phyloP scores from a whole-genome alignment of 2,797 vertebrate species.

The Dendrocincla fuliginosa region DNA sequence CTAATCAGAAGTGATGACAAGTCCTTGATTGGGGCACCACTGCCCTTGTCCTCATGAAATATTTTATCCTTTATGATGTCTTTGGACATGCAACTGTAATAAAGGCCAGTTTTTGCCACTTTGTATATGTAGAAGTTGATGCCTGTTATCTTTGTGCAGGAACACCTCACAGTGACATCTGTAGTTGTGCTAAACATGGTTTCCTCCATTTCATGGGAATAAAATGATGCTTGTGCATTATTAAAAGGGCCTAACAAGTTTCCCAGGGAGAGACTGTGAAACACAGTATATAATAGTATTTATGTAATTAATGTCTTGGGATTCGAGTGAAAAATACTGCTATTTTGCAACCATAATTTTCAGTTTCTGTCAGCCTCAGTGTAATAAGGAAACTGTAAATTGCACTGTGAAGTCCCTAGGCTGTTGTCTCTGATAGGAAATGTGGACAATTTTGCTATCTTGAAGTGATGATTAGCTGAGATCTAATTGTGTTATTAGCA shows the following conservation, averaged over 20 bases:
- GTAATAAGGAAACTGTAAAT: neutral
- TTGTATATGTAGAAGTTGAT: neutral
- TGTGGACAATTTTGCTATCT: neutral
- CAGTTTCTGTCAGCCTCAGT: neutral
- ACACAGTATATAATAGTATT: neutral
- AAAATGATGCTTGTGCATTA: neutral
- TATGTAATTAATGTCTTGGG: neutral
- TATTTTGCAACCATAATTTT: neutral
- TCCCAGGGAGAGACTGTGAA: neutral
- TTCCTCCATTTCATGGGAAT: constrained; percentile 1
- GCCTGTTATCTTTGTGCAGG: neutral
- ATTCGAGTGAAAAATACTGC: constrained; percentile 19
- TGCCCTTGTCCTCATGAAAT: constrained; percentile 28
- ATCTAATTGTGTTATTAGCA: neutral
- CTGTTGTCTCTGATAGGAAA: neutral
- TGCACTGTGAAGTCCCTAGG: neutral
- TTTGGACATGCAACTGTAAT: neutral
- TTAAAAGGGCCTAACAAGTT: neutral
- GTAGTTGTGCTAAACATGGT: neutral
- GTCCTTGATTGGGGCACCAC: neutral
- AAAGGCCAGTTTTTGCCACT: neutral
- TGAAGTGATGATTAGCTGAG: neutral
- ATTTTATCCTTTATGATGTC: neutral
- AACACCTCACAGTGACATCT: neutral
- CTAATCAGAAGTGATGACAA: neutral